Percentiles rank a stretch among this genome's conserved stretches.
These are phyloP conservation scores for Vidua chalybeata DNA, from an alignment of 2,113 vertebrate species.

Conservation along the genomic window DNA sequence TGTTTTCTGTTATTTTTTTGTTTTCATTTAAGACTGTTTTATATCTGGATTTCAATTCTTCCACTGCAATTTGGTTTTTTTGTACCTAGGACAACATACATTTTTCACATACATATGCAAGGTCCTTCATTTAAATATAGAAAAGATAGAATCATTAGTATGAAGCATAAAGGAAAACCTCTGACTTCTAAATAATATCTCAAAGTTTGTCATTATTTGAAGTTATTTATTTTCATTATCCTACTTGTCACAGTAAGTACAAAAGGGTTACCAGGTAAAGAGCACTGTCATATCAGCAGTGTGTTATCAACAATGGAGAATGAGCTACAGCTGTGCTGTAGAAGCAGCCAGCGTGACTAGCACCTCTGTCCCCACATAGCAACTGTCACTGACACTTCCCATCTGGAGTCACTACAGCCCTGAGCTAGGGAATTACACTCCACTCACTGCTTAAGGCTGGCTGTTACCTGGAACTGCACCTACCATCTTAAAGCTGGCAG, in stretches of 20 bases:
- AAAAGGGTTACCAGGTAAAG: background rate
- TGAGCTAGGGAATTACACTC: background rate
- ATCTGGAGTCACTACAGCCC: background rate
- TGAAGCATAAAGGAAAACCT: background rate
- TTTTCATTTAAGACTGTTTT: slow-evolving; percentile 72
- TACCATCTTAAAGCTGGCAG: background rate
- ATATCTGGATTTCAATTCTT: slow-evolving; percentile 72
- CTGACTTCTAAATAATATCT: background rate
- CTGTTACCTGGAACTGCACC: background rate
- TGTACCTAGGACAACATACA: slow-evolving; percentile 71
- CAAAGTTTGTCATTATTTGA: background rate
- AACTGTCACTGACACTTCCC: background rate
- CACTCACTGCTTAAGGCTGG: background rate
- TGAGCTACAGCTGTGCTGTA: background rate
- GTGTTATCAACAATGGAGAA: background rate
- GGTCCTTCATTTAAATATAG: background rate
- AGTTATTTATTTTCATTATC: background rate
- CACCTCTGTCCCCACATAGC: background rate
- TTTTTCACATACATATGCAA: background rate
- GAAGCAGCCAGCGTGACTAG: background rate
- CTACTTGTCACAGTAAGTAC: background rate
- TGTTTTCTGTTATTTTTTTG: slow-evolving; percentile 57
- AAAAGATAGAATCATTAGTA: background rate
- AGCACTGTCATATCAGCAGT: background rate
- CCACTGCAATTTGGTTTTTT: slow-evolving; percentile 75